phyloP scores from a whole-genome alignment of 2,888 invertebrate species.

The Drosophila phalerata region DNA sequence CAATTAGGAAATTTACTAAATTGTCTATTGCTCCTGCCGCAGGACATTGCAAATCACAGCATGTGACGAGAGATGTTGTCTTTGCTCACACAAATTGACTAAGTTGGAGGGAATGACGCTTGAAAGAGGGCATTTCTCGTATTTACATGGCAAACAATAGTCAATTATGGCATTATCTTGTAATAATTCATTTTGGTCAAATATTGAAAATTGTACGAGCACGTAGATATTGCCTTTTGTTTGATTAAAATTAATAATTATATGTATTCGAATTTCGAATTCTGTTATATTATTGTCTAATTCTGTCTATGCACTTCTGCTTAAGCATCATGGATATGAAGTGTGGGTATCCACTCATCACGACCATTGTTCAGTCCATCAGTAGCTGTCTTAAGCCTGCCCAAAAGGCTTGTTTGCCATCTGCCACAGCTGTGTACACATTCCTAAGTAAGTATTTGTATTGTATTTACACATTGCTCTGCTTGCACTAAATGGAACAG shows the following conservation, averaged over 20 bases:
- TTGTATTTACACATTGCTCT: conserved; percentile 35
- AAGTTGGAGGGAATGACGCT: not conserved
- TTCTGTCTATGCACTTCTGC: not conserved
- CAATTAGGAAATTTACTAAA: conserved; percentile 76
- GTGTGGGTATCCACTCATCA: conserved; percentile 11
- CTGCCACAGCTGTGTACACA: conserved; percentile 23
- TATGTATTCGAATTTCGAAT: conserved; percentile 3
- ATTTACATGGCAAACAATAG: conserved; percentile 55
- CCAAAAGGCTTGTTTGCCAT: conserved; percentile 15
- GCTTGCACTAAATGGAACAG: conserved; percentile 24
- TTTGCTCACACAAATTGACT: conserved; percentile 20
- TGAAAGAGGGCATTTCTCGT: conserved; percentile 11
- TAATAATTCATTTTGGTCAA: conserved; percentile 39
- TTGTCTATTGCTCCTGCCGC: conserved; percentile 50
- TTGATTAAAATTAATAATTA: conserved; percentile 16
- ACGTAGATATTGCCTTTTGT: not conserved
- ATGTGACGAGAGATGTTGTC: conserved; percentile 39
- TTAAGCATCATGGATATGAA: conserved; percentile 9
- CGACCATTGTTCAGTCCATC: conserved; percentile 9
- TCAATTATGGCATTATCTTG: conserved; percentile 61
- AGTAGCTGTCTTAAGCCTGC: conserved; percentile 21
- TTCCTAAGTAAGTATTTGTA: conserved; percentile 29
- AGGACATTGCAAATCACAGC: conserved; percentile 51
- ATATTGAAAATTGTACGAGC: conserved; percentile 10
- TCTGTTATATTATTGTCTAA: not conserved